Percentiles rank a stretch among this genome's conserved stretches.
phyloP scores from a whole-genome alignment of 1,140 invertebrate species.

The Penaeus indicus region DNA sequence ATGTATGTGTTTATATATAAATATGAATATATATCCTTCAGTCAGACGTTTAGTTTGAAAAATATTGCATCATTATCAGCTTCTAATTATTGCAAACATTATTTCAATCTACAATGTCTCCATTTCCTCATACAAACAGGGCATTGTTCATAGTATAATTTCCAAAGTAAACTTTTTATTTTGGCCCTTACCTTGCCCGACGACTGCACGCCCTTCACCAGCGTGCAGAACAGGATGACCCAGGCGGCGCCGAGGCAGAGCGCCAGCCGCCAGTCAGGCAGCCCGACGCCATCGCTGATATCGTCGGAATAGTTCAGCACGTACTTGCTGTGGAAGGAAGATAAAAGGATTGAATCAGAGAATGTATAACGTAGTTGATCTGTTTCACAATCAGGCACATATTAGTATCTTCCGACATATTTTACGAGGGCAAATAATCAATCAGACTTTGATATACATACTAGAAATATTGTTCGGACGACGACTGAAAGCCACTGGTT shows the following conservation, averaged over 20 bases:
- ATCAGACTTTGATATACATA: neutral
- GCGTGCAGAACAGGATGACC: constrained; percentile 81
- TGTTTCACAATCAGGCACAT: too few species aligned
- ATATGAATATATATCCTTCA: neutral
- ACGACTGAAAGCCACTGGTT: constrained; percentile 21
- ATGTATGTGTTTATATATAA: neutral
- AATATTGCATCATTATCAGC: too few species aligned
- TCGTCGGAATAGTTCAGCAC: constrained; percentile 10
- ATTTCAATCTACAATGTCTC: too few species aligned
- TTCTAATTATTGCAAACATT: too few species aligned
- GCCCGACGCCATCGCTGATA: constrained; percentile 38
- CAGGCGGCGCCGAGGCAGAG: constrained; percentile 82
- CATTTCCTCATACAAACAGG: too few species aligned
- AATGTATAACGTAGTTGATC: too few species aligned
- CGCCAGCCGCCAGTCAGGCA: constrained; percentile 81
- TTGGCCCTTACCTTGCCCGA: constrained; percentile 43
- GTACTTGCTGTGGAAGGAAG: constrained; percentile 26
- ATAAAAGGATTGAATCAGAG: neutral
- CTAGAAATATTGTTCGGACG: constrained; percentile 67
- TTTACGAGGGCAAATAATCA: neutral
- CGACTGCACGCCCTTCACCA: constrained; percentile 80
- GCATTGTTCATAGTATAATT: neutral
- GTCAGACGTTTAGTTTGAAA: too few species aligned
- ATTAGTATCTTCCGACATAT: too few species aligned
- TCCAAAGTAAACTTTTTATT: neutral